Conservation (phyloP, 1,140 invertebrate genomes). For the Zaprionus ornatus region DNA sequence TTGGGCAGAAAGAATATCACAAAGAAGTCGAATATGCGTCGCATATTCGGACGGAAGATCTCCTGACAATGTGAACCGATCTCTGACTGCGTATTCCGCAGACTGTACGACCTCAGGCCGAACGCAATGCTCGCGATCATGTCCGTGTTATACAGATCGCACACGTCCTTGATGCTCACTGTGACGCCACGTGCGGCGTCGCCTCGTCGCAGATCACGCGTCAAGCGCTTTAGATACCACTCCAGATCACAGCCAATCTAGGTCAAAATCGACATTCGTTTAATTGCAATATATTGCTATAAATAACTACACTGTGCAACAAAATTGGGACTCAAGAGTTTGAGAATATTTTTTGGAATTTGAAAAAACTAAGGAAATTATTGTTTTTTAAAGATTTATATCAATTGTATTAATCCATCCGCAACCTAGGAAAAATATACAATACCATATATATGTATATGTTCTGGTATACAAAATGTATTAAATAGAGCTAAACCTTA, state of each 20-base stretch:
- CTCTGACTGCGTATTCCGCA: constrained; percentile 84
- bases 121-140: constrained; percentile 87
- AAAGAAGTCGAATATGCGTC: constrained; percentile 85
- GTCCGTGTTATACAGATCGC: constrained; percentile 86
- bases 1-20: constrained; percentile 84
- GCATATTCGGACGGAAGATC: constrained; percentile 85
- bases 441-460: too few relatives aligned
- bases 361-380: too few relatives aligned
- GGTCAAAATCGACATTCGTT: not conserved
- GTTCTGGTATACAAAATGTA: not conserved
- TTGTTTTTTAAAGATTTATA: too few relatives aligned
- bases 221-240: constrained; percentile 69
- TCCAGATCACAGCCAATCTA: constrained; percentile 76
- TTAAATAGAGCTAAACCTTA: too few relatives aligned
- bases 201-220: constrained; percentile 60
- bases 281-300: constrained; percentile 6
- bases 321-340: not conserved
- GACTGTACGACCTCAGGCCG: constrained; percentile 86
- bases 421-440: too few relatives aligned
- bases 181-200: constrained; percentile 48
- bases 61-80: constrained; percentile 83
- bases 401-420: too few relatives aligned
- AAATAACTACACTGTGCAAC: constrained; percentile 19
- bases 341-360: too few relatives aligned
- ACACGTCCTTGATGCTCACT: constrained; percentile 84